These are phyloP conservation scores for Octopus bimaculoides DNA, from an alignment of 1,140 invertebrate genomes.

Conservation along the genomic window DNA sequence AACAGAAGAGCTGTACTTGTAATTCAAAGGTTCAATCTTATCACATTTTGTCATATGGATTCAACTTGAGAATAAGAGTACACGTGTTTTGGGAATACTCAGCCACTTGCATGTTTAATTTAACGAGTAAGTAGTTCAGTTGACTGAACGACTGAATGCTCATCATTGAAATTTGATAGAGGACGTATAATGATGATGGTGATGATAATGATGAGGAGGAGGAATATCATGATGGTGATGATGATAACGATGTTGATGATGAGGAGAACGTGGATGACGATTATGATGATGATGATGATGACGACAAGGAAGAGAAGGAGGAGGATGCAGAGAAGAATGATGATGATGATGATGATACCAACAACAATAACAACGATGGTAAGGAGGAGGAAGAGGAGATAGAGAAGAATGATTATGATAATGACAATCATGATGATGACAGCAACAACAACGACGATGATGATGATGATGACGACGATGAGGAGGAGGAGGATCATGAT, in stretches of 20 bases:
- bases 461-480: background rate
- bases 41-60: no score
- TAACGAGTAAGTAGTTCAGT: no score
- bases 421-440: background rate
- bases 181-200: background rate
- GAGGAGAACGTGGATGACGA: background rate
- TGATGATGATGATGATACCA: background rate
- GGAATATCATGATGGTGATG: background rate
- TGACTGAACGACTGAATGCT: no score
- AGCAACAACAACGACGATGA: background rate
- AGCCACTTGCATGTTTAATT: no score
- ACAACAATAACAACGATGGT: background rate
- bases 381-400: background rate
- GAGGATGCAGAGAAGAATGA: background rate
- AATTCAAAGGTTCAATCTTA: no score
- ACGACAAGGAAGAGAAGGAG: background rate
- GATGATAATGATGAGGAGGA: background rate
- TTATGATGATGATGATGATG: background rate
- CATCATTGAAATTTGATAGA: no score
- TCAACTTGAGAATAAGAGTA: no score
- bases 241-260: background rate
- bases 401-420: background rate
- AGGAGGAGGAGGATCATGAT: no score
- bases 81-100: no score
- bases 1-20: no score